Evolutionary conservation across 2,888 invertebrate species (phyloP).

Genomic region (Drosophila acutilabella): DNA sequence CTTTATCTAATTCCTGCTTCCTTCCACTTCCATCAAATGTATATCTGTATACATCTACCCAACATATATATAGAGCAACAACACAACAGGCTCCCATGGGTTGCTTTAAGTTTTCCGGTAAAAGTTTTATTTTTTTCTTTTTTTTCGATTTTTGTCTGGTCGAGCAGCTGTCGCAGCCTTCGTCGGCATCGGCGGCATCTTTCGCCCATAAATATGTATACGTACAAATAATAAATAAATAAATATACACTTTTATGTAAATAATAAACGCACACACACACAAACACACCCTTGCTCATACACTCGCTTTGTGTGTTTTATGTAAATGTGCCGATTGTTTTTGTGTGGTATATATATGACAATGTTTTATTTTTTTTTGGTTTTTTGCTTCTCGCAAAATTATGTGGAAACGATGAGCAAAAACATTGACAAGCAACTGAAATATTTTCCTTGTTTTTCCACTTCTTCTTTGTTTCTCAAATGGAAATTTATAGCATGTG

Average conservation of each 20-base stretch:
- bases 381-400: constrained; percentile 57
- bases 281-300: constrained; percentile 13
- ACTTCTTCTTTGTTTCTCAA: constrained; percentile 18
- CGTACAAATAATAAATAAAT: constrained; percentile 70
- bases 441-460: constrained; percentile 33
- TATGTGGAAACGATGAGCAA: constrained; percentile 78
- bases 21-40: background rate
- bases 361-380: constrained; percentile 34
- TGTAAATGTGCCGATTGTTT: constrained; percentile 50
- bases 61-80: constrained; percentile 49
- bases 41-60: constrained; percentile 28
- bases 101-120: constrained; percentile 63
- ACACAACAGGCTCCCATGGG: constrained; percentile 23
- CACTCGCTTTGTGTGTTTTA: constrained; percentile 37
- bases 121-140: constrained; percentile 40
- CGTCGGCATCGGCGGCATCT: constrained; percentile 55
- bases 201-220: constrained; percentile 63
- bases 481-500: constrained; percentile 36
- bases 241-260: constrained; percentile 70
- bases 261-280: constrained; percentile 39
- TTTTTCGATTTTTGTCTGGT: constrained; percentile 59
- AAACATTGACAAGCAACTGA: constrained; percentile 51
- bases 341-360: constrained; percentile 46
- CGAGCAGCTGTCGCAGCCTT: constrained; percentile 69
- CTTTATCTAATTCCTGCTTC: constrained; percentile 57